Base-by-base conservation (phyloP, 2,797 vertebrate genomes). In the Thalassophryne amazonica region DNA sequence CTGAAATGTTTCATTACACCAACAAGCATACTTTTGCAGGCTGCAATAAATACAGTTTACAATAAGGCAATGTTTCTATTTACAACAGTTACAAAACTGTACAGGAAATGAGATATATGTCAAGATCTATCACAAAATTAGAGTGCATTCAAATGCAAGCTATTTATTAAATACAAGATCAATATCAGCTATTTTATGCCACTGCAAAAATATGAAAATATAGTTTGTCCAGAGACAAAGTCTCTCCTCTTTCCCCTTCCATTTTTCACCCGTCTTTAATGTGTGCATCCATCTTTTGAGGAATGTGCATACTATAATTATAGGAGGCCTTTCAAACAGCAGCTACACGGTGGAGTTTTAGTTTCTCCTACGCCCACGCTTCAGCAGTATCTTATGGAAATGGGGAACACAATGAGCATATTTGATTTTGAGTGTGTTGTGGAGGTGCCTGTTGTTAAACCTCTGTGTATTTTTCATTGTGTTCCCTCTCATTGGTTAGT, bases 21-120 rank as follows among this genome's bases (percentile, higher is more conserved):
- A 8, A 50, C 46, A 43, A 60, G 45, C 39, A 33, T 41, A 62
- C 27, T 38, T 45, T 55, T 65, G 69, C 57, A 54, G 49, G 36
- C 71, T 68, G 66, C 69, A 68, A 73, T 70, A 70, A 81, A 84
- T 80, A 67, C 54, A 80, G 59, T 59, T n/a, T n/a, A 60, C 61
- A 79, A 75, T 87, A 88, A 88, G 86, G 85, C 86, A 78, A 80
- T 74, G 60, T 66, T 73, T 67, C 52, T 80, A 85, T 90, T 76
- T 87, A 88, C 83, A 89, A 61, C 31, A 75, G 50, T 73, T 88
- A 89, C 49, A 90, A 91, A 91, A 88, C 80, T 88, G 83, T 91
- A 88, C 86, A 90, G 56, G 59, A 67, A 35, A 59, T 47, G 28
- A 16, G 28, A 47, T 34, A 27, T n/a, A 36, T 21, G 37, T 52